These are phyloP conservation scores for Typhlichthys eigenmanni DNA, from an alignment of 2,797 vertebrate species.

Conservation along the genomic window DNA sequence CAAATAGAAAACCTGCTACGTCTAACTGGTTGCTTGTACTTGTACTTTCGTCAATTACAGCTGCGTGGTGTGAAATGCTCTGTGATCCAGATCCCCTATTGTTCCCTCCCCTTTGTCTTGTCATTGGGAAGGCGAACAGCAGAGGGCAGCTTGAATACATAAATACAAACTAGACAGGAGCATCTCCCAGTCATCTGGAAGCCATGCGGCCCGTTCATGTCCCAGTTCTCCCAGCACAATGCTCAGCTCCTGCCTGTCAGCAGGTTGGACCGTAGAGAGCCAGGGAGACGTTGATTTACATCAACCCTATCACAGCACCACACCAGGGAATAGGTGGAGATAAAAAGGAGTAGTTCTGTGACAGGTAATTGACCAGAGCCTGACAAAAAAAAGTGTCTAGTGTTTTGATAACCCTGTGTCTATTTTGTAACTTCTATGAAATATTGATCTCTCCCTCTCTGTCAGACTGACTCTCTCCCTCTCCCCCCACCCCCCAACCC, in stretches of 20 bases:
- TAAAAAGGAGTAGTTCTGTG: constrained; percentile 54
- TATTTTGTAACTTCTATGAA: constrained; percentile 50
- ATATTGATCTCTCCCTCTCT: constrained; percentile 37
- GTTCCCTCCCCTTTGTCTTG: constrained; percentile 64
- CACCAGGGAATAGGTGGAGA: constrained; percentile 50
- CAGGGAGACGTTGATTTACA: constrained; percentile 61
- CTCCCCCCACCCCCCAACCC: background rate
- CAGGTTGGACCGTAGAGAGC: constrained; percentile 49
- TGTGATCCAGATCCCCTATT: constrained; percentile 39
- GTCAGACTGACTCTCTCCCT: background rate
- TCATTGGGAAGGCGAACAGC: constrained; percentile 84
- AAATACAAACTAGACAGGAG: constrained; percentile 74
- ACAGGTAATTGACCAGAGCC: constrained; percentile 64
- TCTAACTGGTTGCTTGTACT: background rate
- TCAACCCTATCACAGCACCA: constrained; percentile 53
- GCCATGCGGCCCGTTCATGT: constrained; percentile 56
- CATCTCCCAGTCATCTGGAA: constrained; percentile 61
- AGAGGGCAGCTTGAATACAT: constrained; percentile 99
- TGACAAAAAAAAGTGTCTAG: constrained; percentile 49
- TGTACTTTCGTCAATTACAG: background rate
- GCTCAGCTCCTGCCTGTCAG: constrained; percentile 59
- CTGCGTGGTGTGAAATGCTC: background rate
- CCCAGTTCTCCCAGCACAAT: constrained; percentile 42
- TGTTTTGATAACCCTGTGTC: constrained; percentile 53
- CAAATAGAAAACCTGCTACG: background rate